Base-by-base conservation (phyloP, 2,113 vertebrate genomes). In the Gymnocephalus cernua region DNA sequence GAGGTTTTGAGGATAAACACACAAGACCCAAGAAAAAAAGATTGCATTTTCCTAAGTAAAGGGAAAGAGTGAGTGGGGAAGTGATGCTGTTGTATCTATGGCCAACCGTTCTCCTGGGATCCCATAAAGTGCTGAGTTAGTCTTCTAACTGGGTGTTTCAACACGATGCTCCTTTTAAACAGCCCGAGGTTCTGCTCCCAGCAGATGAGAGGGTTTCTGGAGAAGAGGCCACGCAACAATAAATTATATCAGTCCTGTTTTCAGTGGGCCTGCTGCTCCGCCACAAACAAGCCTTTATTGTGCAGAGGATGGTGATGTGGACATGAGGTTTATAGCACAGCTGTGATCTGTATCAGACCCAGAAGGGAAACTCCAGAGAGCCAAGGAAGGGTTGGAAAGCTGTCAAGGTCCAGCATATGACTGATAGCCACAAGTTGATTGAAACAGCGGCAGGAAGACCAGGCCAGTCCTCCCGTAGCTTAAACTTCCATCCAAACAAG, bases 321-420 rank as follows among this genome's bases (percentile, higher is more conserved):
- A 90, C 71, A 69, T 79, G 63, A 74, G 72, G 76, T 94, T 93
- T 92, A 92, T 83, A 68, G 81, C 74, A 29, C 83, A 80, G 66
- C 72, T 80, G 90, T 86, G 94, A 93, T 93, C 79, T 25, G 65
- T 93, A 93, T 93, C 93, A 93, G 89, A 93, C 77, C 18, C 68
- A n/a, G 23, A 65, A 35, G 63, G 68, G 72, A 74, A 66, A 54
- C 32, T 80, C 38, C 63, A 59, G 32, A 44, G 25, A 62, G 21
- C 9, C 4, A 21, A 10, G 76, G 67, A 56, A 13, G 51, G 65
- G 21, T 74, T 53, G 59, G 69, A 69, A 27, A 64, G 54, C 66
- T 66, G 68, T 85, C 82, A 62, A 10, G 53, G 84, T 75, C 63
- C 54, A 59, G 38, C 79, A 21, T 45, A 65, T 56, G 70, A 76